Evolutionary conservation across 1,140 invertebrate species (phyloP), one percentile per base, ranked within the genome.

Genomic region (Eubasilissa regina): DNA sequence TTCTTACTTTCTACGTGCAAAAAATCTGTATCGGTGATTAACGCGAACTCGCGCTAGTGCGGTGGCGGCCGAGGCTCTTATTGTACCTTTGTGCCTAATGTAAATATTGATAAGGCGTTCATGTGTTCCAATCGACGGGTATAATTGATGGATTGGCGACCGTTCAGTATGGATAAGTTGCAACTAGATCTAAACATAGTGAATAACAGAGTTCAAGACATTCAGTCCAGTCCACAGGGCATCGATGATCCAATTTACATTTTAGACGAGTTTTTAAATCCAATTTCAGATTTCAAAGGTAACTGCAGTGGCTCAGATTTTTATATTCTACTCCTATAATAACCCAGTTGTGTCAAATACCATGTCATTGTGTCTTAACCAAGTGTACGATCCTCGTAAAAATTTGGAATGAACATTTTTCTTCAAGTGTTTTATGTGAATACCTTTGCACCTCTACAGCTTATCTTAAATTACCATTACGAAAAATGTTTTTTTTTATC

Each of bases 211-310:
- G 66, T 35, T 13, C 56, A 72, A 17, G 78, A 80, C 8, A 68
- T 70, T 62, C 15, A 21, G 11, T 15, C 44, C 44, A 62, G 66
- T 48, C 62, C 64, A 4, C 75, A 51, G 21, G 25, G 53, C 17
- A 72, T 70, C 10, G 58, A 77, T 35, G 80, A 81, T 64, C 55
- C 60, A 9, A 78, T 81, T 64, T 77, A 55, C 44, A 81, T 81
- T 55, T 77, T 73, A 43, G 75, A 78, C 44, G 80, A 81, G 19
- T 81, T 62, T 55, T 66, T 81, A 47, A 77, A 81, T 74, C 75
- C 66, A 15, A 62, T 77, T 53, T 62, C 80, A 8, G 74, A 80
- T 15, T 80, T 80, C 53, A 80, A 80, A 80, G 79, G 79, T 80
- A 80, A 66, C 6, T 35, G 6, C 25, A 35, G 25, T 35, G 25